Conservation (phyloP, 2,888 invertebrate species). For the Apamea monoglypha region DNA sequence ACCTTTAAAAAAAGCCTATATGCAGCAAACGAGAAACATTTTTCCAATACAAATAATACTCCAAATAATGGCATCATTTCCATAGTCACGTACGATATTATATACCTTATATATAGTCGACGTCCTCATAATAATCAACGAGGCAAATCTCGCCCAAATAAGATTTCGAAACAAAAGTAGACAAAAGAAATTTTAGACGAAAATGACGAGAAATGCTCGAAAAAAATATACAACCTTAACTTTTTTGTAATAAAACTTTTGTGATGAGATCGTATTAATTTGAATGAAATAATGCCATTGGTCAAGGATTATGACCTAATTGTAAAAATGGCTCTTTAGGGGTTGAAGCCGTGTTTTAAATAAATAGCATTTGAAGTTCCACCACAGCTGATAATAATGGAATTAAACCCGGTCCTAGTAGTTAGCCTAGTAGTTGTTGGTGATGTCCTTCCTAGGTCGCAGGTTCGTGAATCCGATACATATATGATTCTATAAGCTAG, state of each 20-base stretch:
- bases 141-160: slow-evolving; percentile 44
- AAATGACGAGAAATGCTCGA: slow-evolving; percentile 35
- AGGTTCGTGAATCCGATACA: not conserved
- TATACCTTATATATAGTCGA: not conserved
- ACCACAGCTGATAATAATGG: not conserved
- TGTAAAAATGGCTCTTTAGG: not conserved
- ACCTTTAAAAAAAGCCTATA: not conserved
- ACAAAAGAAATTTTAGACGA: slow-evolving; percentile 50
- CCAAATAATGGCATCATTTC: slow-evolving; percentile 9
- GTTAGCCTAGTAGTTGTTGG: not conserved
- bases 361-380: not conserved
- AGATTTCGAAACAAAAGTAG: slow-evolving; percentile 42
- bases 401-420: not conserved
- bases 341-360: not conserved
- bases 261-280: slow-evolving; percentile 61
- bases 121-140: slow-evolving; percentile 43
- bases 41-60: not conserved
- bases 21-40: not conserved
- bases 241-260: slow-evolving; percentile 64
- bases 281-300: slow-evolving; percentile 48
- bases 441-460: not conserved
- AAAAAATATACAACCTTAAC: slow-evolving; percentile 43
- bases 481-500: not conserved
- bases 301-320: slow-evolving; percentile 39
- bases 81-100: slow-evolving; percentile 43